Percentiles rank a stretch among this genome's conserved stretches.
Conservation (phyloP, 2,113 vertebrate species). For the Pandion haliaetus region DNA sequence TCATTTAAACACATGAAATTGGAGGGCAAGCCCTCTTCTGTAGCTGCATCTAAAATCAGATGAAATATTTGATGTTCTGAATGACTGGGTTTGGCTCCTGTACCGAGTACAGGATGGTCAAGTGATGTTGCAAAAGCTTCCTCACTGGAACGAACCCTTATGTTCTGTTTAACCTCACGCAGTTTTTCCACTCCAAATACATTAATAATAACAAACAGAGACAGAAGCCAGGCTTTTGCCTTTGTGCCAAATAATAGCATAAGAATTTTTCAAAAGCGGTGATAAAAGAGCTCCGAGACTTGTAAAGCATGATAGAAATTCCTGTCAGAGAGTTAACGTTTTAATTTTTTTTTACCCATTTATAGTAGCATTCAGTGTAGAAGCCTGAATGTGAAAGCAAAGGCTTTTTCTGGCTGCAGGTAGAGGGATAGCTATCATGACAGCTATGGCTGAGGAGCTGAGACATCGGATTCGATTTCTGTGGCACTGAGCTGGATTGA, state of each 20-base stretch:
- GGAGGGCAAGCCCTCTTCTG: neutral
- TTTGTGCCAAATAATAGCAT: neutral
- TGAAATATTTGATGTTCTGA: neutral
- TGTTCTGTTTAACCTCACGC: neutral
- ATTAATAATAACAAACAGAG: neutral
- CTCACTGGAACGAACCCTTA: neutral
- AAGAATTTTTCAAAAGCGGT: neutral
- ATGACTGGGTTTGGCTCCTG: neutral
- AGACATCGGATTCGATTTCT: neutral
- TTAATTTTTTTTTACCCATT: neutral
- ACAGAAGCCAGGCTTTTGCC: neutral
- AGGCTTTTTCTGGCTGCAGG: neutral
- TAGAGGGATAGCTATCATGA: neutral
- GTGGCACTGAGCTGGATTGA: neutral
- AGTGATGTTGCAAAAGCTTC: neutral
- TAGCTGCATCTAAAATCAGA: neutral
- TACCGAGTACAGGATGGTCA: neutral
- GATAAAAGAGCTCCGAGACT: neutral
- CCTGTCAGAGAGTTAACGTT: neutral
- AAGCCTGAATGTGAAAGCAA: neutral
- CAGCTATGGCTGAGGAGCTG: neutral
- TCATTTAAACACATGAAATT: neutral
- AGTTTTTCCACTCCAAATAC: neutral
- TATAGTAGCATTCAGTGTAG: neutral
- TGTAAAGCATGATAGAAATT: neutral